phyloP scores from a whole-genome alignment of 2,888 invertebrate species.

The Autographa gamma region DNA sequence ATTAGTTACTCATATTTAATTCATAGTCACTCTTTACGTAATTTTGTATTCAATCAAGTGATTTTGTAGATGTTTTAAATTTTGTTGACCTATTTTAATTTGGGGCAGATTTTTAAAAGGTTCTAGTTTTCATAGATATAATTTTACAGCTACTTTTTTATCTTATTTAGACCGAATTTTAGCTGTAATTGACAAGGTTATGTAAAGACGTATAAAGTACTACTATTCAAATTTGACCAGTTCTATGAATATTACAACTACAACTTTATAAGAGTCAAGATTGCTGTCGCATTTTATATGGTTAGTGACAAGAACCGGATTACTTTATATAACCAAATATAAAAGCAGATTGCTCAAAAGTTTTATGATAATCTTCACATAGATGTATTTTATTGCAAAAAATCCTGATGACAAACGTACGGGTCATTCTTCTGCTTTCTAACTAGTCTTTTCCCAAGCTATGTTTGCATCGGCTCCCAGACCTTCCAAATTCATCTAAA shows the following conservation, averaged over 20 bases:
- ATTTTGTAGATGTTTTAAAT: conserved; percentile 19
- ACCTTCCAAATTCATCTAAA: too few species aligned
- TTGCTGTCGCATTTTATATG: neutral
- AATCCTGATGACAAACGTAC: too few species aligned
- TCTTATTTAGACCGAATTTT: too few species aligned
- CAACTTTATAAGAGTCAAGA: neutral
- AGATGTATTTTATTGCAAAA: too few species aligned
- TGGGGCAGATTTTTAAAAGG: neutral
- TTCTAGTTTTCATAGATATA: too few species aligned
- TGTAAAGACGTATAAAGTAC: neutral
- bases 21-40: conserved; percentile 28
- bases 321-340: neutral
- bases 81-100: conserved; percentile 17
- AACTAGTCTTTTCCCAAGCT: too few species aligned
- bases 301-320: neutral
- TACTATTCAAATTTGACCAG: neutral
- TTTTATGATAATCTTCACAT: too few species aligned
- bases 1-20: conserved; percentile 34
- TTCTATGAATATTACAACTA: neutral
- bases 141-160: too few species aligned
- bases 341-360: neutral
- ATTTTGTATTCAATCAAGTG: conserved; percentile 23
- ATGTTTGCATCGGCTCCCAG: too few species aligned
- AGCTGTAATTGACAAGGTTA: neutral
- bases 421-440: too few species aligned